Base-by-base conservation (phyloP, 2,888 invertebrate species). In the Chaetogeoica ovagalla region DNA sequence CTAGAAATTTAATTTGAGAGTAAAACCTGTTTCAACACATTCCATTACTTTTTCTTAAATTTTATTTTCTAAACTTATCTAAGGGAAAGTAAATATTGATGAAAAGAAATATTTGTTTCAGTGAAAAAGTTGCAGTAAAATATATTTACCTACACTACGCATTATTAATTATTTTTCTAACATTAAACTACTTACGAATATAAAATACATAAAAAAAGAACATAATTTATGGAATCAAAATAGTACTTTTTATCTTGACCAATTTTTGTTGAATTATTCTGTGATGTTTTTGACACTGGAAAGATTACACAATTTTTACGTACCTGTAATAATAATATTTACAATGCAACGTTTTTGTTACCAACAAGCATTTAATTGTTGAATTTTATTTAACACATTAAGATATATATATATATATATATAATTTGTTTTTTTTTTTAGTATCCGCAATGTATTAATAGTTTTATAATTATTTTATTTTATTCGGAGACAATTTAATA, bases 171-270 rank as follows among this genome's bases (percentile, higher is more conserved):
- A 30, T 4, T 30, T 30, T 30, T 30, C 30, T 30, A 30, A 30
- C 30, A 30, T 30, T 30, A 30, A 52, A 11, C 19, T 17, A 55
- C 15, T 55, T 55, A 55, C 19, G 0, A 55, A 55, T 19, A 55
- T 55, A 13, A 43, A 30, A 11, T 60, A 60, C 13, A 30, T 60
- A 13, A 4, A 23, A 23, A 60, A 60, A 23, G 23, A 23, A 23
- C 23, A 48, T 48, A 48, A 48, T 60, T 23, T 23, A 60, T 21
- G 21, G 8, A 59, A 59, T 30, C 8, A 59, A n/a, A n/a, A 21
- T 37, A n/a, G 21, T 69, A 69, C 69, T 69, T 69, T 69, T 69
- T 69, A 69, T 69, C 19, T 30, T 4, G 55, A 55, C 19, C 19
- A 23, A 39, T 30, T 55, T 55, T 52, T 69, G 2, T 69, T 48